These are phyloP conservation scores for Ophion obscuratus DNA, from an alignment of 2,888 invertebrate species.

Conservation along the genomic window DNA sequence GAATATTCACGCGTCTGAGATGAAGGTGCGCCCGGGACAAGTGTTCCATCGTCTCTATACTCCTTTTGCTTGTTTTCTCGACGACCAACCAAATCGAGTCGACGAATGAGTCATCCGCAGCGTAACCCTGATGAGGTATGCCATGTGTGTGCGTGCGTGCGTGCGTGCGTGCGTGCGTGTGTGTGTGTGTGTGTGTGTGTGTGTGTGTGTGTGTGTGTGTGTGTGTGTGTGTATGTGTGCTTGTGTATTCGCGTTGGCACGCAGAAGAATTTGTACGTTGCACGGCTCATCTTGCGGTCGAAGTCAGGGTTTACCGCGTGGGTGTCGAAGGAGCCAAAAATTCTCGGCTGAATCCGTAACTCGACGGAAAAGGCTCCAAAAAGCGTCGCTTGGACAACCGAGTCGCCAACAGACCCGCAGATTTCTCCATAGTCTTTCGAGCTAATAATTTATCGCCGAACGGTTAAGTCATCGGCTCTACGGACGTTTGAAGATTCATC, in stretches of 20 bases:
- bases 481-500: background rate
- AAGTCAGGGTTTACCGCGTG: slow-evolving; percentile 34
- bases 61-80: slow-evolving; percentile 39
- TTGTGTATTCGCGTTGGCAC: background rate
- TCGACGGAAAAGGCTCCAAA: slow-evolving; percentile 15
- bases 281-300: slow-evolving; percentile 16
- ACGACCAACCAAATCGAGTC: slow-evolving; percentile 70
- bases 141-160: background rate
- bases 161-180: background rate
- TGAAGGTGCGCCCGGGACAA: slow-evolving; percentile 70
- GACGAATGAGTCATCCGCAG: slow-evolving; percentile 60
- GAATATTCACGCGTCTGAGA: slow-evolving; percentile 70
- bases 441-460: background rate
- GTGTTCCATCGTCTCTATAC: slow-evolving; percentile 43
- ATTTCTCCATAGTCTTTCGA: background rate
- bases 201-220: background rate
- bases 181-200: background rate
- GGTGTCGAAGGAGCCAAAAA: slow-evolving; percentile 42
- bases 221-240: background rate
- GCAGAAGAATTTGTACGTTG: background rate
- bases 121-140: slow-evolving; percentile 35
- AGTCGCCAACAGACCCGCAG: slow-evolving; percentile 11
- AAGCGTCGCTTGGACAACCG: background rate
- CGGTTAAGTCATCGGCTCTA: background rate
- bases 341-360: background rate